Evolutionary conservation across 2,797 vertebrate species (phyloP).

Genomic region (Peromyscus eremicus): DNA sequence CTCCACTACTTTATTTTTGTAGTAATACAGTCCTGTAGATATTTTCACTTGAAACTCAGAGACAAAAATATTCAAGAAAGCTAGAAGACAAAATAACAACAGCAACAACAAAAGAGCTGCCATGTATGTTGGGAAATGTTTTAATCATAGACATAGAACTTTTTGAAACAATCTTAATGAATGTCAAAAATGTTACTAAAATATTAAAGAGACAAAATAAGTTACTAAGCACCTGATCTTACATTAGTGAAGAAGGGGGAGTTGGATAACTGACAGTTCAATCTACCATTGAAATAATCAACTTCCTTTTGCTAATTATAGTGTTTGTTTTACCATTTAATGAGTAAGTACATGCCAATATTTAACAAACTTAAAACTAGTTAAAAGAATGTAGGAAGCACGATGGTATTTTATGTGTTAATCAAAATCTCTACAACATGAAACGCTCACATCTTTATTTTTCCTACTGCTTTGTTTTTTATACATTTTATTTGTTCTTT

Average conservation of each 20-base stretch:
- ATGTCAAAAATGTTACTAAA: not conserved
- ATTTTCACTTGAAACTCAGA: not conserved
- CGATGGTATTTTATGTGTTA: not conserved
- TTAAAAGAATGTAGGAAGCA: not conserved
- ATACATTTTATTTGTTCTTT: not conserved
- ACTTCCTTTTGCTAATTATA: not conserved
- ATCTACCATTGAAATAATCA: not conserved
- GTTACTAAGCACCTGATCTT: not conserved
- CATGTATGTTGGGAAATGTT: not conserved
- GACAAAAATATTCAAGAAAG: not conserved
- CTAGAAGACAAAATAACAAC: not conserved
- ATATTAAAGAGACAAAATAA: not conserved
- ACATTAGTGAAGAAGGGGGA: not conserved
- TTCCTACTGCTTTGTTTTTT: not conserved
- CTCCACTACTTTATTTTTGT: not conserved
- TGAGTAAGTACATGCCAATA: slow-evolving; percentile 33
- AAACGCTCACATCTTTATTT: not conserved
- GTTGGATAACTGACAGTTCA: not conserved
- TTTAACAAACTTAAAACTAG: not conserved
- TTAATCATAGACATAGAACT: not conserved
- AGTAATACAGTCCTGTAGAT: not conserved
- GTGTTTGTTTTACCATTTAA: not conserved
- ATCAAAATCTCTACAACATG: not conserved
- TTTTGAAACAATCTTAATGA: not conserved
- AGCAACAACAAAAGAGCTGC: not conserved